Percentiles rank a stretch among this genome's conserved stretches.
phyloP scores from a whole-genome alignment of 1,140 invertebrate species.

The Drosophila bipectinata region DNA sequence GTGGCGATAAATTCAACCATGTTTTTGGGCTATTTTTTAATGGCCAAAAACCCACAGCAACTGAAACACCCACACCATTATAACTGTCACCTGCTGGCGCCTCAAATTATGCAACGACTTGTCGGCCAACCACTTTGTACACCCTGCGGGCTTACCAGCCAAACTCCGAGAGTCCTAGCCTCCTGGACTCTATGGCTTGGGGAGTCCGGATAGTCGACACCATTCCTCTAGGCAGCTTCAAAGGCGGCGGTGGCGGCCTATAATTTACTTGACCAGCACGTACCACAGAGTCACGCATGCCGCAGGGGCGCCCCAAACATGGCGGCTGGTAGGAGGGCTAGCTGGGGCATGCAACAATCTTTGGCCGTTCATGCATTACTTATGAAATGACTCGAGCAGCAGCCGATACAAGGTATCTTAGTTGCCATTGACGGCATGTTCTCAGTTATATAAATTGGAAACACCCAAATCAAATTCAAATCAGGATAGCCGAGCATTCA shows the following conservation, averaged over 20 bases:
- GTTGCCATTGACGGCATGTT: constrained; percentile 48
- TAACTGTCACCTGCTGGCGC: constrained; percentile 2
- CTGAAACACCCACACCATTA: not conserved
- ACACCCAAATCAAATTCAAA: constrained; percentile 46
- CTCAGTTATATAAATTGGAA: constrained; percentile 43
- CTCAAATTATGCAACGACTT: constrained; percentile 58
- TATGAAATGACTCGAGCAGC: constrained; percentile 50
- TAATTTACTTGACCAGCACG: constrained; percentile 78
- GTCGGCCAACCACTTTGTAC: constrained; percentile 23
- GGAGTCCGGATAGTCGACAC: not conserved
- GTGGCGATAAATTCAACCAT: not conserved
- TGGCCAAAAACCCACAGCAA: not conserved
- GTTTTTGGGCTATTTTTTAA: constrained; percentile 4
- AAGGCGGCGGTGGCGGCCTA: constrained; percentile 37
- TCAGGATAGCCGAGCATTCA: constrained; percentile 26
- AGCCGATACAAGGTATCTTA: constrained; percentile 39
- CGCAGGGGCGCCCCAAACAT: constrained; percentile 1
- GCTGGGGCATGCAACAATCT: constrained; percentile 50
- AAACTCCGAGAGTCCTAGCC: constrained; percentile 17
- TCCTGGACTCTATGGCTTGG: not conserved
- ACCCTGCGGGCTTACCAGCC: constrained; percentile 12
- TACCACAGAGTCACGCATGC: constrained; percentile 66
- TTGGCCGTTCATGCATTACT: constrained; percentile 71
- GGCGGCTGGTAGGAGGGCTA: not conserved
- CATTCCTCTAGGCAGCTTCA: not conserved